phyloP scores from a whole-genome alignment of 2,888 invertebrate genomes.

The Camptogramma bilineatum region DNA sequence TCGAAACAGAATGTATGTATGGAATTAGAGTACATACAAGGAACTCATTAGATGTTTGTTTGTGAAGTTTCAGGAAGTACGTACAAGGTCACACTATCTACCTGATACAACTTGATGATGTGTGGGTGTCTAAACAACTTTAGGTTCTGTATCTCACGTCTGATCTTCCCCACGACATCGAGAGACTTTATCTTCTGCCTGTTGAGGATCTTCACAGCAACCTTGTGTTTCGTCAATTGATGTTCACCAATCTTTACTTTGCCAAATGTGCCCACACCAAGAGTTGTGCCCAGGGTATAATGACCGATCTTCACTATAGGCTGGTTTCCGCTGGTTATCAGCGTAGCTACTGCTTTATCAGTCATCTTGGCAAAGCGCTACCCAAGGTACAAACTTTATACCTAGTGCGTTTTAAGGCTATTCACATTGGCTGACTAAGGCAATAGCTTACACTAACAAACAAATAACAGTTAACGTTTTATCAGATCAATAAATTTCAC shows the following conservation, averaged over 20 bases:
- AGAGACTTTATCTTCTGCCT: constrained; percentile 99
- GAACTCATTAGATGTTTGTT: background rate
- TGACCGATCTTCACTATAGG: constrained; percentile 98
- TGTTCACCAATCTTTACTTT: constrained; percentile 99
- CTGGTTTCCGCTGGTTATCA: constrained; percentile 76
- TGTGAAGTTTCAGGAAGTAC: background rate
- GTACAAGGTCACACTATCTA: constrained; percentile 55
- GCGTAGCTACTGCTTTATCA: constrained; percentile 69
- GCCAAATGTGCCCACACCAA: constrained; percentile 99
- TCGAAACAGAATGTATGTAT: background rate
- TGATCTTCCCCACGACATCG: constrained; percentile 99
- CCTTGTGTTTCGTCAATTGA: constrained; percentile 98
- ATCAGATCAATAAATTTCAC: constrained; percentile 30
- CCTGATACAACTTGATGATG: constrained; percentile 98
- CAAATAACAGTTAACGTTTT: background rate
- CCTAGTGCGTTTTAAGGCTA: constrained; percentile 22
- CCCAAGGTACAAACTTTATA: background rate
- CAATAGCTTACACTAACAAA: background rate
- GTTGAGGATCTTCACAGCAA: constrained; percentile 99
- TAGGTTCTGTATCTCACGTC: constrained; percentile 99
- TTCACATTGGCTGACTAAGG: constrained; percentile 44
- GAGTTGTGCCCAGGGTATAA: constrained; percentile 94
- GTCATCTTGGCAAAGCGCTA: constrained; percentile 49
- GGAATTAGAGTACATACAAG: constrained; percentile 18
- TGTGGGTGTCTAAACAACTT: constrained; percentile 99